Evolutionary conservation across 2,113 vertebrate species (phyloP).

Genomic region (Gnathonemus longibarbis): DNA sequence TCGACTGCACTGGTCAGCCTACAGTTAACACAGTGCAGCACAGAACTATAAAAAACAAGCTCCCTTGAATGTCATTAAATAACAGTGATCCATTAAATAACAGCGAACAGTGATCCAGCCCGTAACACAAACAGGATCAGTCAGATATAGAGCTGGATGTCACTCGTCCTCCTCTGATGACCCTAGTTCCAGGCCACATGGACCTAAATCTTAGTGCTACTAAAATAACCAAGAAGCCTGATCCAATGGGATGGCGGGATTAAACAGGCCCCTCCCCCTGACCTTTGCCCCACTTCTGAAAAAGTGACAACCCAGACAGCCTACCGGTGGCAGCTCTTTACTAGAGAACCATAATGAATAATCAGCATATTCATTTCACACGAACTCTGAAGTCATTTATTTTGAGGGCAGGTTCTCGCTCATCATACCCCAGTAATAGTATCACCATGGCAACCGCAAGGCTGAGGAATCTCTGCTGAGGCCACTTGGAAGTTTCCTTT

Average conservation of each 20-base stretch:
- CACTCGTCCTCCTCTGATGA: neutral
- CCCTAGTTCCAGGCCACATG: neutral
- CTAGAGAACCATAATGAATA: constrained; percentile 22
- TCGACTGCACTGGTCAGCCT: neutral
- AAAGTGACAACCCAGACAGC: constrained; percentile 17
- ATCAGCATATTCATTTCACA: constrained; percentile 29
- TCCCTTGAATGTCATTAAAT: neutral
- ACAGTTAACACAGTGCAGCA: neutral
- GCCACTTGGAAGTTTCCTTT: constrained; percentile 7
- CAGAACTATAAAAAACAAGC: neutral
- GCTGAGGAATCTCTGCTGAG: neutral
- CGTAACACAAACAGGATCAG: neutral
- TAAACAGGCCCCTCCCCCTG: neutral
- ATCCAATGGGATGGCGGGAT: neutral
- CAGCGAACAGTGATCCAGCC: neutral
- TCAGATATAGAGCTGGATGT: neutral
- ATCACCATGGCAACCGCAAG: constrained; percentile 23
- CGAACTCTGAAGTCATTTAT: constrained; percentile 21
- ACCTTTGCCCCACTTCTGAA: neutral
- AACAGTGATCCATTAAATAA: neutral
- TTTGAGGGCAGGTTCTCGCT: constrained; percentile 23
- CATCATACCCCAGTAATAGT: constrained; percentile 22
- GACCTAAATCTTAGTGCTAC: neutral
- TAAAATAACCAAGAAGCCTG: neutral
- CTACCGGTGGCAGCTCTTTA: constrained; percentile 15